Base-by-base conservation (phyloP, 2,888 invertebrate genomes). In the Zhuqinia jingwanae region DNA sequence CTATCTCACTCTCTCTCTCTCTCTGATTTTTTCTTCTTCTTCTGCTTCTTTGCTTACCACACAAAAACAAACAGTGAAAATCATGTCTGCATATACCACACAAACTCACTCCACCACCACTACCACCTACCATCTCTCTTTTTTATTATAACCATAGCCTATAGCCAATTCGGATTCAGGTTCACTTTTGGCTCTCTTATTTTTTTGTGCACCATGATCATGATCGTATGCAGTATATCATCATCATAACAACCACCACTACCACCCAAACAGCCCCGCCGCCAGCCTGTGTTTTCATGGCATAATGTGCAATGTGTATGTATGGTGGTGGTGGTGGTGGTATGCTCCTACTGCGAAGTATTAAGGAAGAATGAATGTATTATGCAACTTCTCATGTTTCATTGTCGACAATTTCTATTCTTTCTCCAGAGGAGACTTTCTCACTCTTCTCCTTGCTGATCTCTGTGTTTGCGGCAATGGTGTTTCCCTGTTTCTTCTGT, bases 321-420 rank as follows among this genome's bases (percentile, higher is more conserved):
- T 63, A 17, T 63, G 27, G n/a, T n/a, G n/a, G n/a, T n/a, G n/a
- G n/a, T n/a, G 17, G 42, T 45, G 45, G 45, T 22, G 47, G 56
- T 79, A n/a, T 63, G 47, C 27, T 80, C 56, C 68, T 17, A 82
- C 45, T 60, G 81, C 47, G 73, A 73, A 80, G 80, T 53, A 73
- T 70, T 73, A 81, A 78, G 36, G 68, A 81, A 47, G 60, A 68
- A 84, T 77, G 77, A 87, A 87, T 76, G 82, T 83, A 76, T 83
- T 83, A 83, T 83, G 82, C 76, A 76, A 63, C 82, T 83, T 80
- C 77, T 84, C 84, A 84, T 84, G 77, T 77, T 77, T 84, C 84
- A 84, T 84, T 84, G 77, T 84, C 68, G 84, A 77, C 84, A 77
- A 84, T 68, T 82, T 30, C 75, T 80, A 58, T 80, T 80, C 56